Base-by-base conservation (phyloP, 2,113 vertebrate genomes). In the Podiceps cristatus region DNA sequence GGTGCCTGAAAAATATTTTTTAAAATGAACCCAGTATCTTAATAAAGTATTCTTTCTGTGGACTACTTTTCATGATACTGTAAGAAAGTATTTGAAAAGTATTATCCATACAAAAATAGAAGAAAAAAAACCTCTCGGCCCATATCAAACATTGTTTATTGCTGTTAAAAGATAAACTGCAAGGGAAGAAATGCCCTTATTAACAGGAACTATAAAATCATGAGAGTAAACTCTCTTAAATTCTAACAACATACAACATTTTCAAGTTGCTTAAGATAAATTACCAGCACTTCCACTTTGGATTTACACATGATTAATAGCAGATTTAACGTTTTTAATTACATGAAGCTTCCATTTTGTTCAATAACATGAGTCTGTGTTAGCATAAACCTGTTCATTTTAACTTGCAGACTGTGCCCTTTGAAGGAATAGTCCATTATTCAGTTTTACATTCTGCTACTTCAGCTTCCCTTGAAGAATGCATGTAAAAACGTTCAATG, bases 391-490 rank as follows among this genome's bases (percentile, higher is more conserved):
- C 93, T 96, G 86, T 91, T 97, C 81, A 91, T 96, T 98, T 98
- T 96, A 97, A 96, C 91, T 97, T 98, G 98, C 97, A 98, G 90
- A 93, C 78, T 95, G n/a, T 97, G 97, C 95, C 98, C 97, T 98
- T 98, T 96, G 42, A 86, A 98, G 93, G 88, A 96, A 95, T 44
- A 35, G 92, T 88, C 98, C 98, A 99, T 99, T 99, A 99, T 98
- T 99, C 98, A 99, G 96, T 96, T 97, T 97, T 90, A 95, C 80
- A 97, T 99, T 99, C 95, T 99, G 99, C 99, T 98, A 97, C 94
- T 98, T 99, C 99, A 99, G 98, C 98, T 99, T 98, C 97, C 93
- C 96, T 98, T 98, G 98, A 98, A 98, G 96, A 94, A 94, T 93
- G 97, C 97, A 98, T 96, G 94, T 96, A 97, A 97, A 93, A 78